Evolutionary conservation across 2,113 vertebrate genomes (phyloP).

Genomic region (Cardinalis cardinalis): DNA sequence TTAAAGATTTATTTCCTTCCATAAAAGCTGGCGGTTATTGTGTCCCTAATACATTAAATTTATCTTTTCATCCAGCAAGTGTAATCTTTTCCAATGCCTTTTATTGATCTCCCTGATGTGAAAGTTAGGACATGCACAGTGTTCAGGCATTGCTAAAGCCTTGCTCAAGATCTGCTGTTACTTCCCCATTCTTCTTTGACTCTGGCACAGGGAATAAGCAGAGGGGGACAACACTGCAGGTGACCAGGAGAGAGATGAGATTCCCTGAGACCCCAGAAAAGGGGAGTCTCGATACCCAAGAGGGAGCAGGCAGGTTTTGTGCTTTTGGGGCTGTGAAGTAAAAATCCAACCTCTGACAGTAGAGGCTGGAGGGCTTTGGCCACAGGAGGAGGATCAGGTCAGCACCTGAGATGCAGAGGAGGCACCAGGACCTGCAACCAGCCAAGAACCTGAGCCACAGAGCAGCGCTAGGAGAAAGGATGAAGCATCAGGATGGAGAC

Average conservation of each 20-base stretch:
- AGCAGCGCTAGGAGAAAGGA: not conserved
- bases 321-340: not conserved
- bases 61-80: not conserved
- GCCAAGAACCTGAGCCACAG: not conserved
- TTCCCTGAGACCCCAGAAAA: not conserved
- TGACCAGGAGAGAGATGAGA: not conserved
- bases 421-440: fast-evolving
- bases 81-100: conserved; percentile 3
- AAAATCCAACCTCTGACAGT: not conserved
- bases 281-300: not conserved
- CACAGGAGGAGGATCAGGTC: not conserved
- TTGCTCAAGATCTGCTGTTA: not conserved
- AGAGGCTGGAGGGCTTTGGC: not conserved
- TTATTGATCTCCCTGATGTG: not conserved
- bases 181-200: not conserved
- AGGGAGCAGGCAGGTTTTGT: not conserved
- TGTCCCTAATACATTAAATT: not conserved
- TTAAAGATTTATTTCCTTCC: not conserved
- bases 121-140: not conserved
- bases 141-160: not conserved
- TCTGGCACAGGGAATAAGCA: not conserved
- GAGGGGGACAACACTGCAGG: not conserved
- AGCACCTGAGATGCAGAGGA: not conserved
- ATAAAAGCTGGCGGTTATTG: not conserved
- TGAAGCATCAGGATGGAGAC: not conserved